Conservation (phyloP, 2,113 vertebrate species). For the Irena cyanogastra region DNA sequence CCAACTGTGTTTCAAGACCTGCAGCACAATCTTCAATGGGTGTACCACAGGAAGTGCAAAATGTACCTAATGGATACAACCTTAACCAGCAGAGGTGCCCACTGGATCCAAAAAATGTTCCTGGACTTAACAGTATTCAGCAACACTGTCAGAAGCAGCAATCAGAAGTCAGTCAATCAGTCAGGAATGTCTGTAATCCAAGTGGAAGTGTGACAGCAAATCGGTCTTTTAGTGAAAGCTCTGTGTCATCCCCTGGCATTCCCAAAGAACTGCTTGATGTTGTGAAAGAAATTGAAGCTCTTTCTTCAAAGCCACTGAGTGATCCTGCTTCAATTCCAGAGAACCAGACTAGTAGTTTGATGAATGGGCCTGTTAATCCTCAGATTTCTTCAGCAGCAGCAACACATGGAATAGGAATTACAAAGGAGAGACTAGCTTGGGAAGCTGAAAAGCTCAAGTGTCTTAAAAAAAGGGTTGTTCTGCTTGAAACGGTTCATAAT, state of each 20-base stretch:
- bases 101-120: not conserved
- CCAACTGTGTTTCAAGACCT: constrained; percentile 21
- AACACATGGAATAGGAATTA: not conserved
- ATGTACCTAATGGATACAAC: not conserved
- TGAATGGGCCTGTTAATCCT: not conserved
- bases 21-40: not conserved
- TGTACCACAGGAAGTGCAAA: not conserved
- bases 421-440: constrained; percentile 46
- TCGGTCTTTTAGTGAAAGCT: not conserved
- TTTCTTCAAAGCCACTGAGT: not conserved
- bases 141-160: constrained; percentile 29
- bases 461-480: constrained; percentile 52
- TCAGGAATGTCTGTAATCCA: not conserved
- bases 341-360: not conserved
- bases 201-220: not conserved
- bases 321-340: constrained; percentile 5
- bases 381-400: not conserved
- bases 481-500: constrained; percentile 56
- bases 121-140: constrained; percentile 10
- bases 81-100: not conserved
- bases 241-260: not conserved
- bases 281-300: constrained; percentile 1
- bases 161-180: not conserved
- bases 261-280: not conserved
- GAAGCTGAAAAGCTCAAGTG: constrained; percentile 50